A percentile compares a stretch with the other conserved stretches of the same genome.
phyloP scores from a whole-genome alignment of 2,797 vertebrate genomes.

The Lophotriccus pileatus region DNA sequence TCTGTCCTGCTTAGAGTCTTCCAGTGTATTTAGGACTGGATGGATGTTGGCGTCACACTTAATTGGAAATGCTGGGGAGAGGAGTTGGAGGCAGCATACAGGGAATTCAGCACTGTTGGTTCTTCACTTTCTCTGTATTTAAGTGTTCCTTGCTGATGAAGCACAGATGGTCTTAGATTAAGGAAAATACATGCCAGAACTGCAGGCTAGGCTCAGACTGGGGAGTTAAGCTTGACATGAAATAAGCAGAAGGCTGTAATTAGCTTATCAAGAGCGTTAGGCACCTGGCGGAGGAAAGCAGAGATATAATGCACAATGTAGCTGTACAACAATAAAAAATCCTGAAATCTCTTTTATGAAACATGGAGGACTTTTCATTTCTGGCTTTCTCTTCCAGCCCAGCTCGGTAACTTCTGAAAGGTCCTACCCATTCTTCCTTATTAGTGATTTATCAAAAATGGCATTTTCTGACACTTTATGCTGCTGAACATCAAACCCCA shows the following conservation, averaged over 20 bases:
- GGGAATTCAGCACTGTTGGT: slow-evolving; percentile 15
- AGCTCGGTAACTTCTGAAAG: neutral
- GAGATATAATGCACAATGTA: neutral
- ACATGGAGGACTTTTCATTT: neutral
- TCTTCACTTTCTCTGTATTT: slow-evolving; percentile 4
- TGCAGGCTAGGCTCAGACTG: slow-evolving; percentile 36
- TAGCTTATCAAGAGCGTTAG: slow-evolving; percentile 40
- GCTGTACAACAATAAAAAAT: slow-evolving; percentile 2
- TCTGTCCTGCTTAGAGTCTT: neutral
- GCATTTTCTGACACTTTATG: neutral
- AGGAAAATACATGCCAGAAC: slow-evolving; percentile 36
- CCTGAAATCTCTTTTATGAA: neutral
- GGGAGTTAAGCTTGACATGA: slow-evolving; percentile 52
- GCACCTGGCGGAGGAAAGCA: neutral
- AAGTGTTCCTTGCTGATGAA: slow-evolving; percentile 30
- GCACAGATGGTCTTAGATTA: slow-evolving; percentile 57
- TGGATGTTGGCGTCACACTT: slow-evolving; percentile 27
- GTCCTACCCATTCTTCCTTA: neutral
- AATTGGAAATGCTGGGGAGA: slow-evolving; percentile 7
- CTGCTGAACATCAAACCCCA: neutral
- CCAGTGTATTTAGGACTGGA: neutral
- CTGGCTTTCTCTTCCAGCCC: neutral
- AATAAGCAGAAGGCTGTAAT: slow-evolving; percentile 56
- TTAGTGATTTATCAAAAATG: neutral
- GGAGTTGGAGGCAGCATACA: neutral